These are phyloP conservation scores for Gnathonemus longibarbis DNA, from an alignment of 2,113 vertebrate genomes.

Conservation along the genomic window DNA sequence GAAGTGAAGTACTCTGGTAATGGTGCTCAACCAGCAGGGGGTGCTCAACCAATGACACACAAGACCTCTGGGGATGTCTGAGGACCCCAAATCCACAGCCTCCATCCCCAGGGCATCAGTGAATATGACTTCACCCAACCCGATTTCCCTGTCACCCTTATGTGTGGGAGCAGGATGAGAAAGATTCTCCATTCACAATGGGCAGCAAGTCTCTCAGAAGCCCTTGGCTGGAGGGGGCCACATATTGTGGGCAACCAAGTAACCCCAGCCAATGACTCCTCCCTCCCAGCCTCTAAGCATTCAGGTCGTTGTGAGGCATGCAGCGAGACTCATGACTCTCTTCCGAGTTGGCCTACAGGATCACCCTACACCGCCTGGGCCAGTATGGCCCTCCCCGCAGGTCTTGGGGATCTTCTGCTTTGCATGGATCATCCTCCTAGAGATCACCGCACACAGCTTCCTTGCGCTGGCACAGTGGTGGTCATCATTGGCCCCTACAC, in stretches of 20 bases:
- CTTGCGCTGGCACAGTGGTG: background rate
- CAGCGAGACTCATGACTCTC: background rate
- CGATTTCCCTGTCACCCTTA: background rate
- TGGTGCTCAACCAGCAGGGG: background rate
- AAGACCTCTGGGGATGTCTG: background rate
- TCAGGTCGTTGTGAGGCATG: background rate
- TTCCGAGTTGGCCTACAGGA: background rate
- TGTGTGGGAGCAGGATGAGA: background rate
- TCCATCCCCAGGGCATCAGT: background rate
- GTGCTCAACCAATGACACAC: background rate
- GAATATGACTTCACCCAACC: background rate
- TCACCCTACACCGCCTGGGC: background rate
- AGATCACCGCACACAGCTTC: background rate
- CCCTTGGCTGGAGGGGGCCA: background rate
- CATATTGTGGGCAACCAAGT: background rate
- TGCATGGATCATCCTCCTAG: background rate
- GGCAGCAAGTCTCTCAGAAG: background rate
- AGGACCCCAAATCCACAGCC: background rate
- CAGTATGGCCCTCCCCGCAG: background rate
- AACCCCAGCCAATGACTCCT: background rate
- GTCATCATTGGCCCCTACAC: background rate
- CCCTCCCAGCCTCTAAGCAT: background rate
- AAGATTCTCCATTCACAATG: background rate
- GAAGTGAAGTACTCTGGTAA: background rate
- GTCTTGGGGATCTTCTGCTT: background rate